These are phyloP conservation scores for Zaprionus nigranus DNA, from an alignment of 1,140 invertebrate species.

Conservation along the genomic window DNA sequence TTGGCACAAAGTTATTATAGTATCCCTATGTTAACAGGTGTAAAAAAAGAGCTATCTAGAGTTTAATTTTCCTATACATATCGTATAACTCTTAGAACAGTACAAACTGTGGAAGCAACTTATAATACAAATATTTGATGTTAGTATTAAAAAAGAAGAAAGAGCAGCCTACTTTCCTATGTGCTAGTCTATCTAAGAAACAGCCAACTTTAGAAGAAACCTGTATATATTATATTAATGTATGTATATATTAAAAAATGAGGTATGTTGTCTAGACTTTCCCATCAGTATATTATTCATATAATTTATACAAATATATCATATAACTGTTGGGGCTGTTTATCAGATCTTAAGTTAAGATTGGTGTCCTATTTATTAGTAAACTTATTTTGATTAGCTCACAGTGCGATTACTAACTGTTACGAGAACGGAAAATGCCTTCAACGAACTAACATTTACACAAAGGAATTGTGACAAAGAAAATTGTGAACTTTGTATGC, in stretches of 20 bases:
- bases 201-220: not conserved
- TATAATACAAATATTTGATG: too few relatives aligned
- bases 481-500: conserved; percentile 28
- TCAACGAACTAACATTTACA: not conserved
- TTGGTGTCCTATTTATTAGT: not conserved
- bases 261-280: too few relatives aligned
- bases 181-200: too few relatives aligned
- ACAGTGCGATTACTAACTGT: not conserved
- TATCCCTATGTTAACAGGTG: too few relatives aligned
- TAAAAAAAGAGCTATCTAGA: not conserved
- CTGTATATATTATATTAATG: too few relatives aligned
- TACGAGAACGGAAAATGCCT: not conserved
- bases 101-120: too few relatives aligned
- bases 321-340: not conserved
- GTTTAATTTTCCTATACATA: not conserved
- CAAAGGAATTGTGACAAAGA: conserved; percentile 25
- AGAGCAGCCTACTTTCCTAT: too few relatives aligned
- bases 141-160: too few relatives aligned
- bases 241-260: too few relatives aligned
- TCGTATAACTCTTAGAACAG: too few relatives aligned
- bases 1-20: too few relatives aligned
- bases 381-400: conserved; percentile 4
- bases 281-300: not conserved
- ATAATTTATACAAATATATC: conserved; percentile 5
- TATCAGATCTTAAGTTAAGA: not conserved